Evolutionary conservation across 2,888 invertebrate genomes (phyloP).

Genomic region (Auanema sp.): DNA sequence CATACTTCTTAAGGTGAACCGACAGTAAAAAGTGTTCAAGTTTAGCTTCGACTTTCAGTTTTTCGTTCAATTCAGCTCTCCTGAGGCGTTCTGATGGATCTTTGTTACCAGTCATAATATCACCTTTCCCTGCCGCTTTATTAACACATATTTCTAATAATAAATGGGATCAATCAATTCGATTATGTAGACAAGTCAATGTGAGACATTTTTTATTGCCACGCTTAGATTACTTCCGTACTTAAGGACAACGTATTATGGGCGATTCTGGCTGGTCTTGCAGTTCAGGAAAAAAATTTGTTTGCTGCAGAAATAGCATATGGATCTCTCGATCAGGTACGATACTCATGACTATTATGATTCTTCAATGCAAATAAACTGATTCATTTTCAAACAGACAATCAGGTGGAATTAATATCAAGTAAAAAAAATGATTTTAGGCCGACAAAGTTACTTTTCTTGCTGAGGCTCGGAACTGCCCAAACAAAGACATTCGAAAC

Average conservation of each 20-base stretch:
- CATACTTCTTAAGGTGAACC: slow-evolving; percentile 47
- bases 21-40: slow-evolving; percentile 8
- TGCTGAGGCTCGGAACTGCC: slow-evolving; percentile 47
- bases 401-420: neutral
- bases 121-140: slow-evolving; percentile 73
- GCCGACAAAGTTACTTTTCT: slow-evolving; percentile 67
- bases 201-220: neutral
- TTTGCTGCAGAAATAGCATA: slow-evolving; percentile 92
- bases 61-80: slow-evolving; percentile 81
- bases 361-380: neutral
- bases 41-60: slow-evolving; percentile 69
- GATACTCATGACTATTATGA: neutral
- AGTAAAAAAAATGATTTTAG: too few relatives aligned
- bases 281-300: slow-evolving; percentile 82
- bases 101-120: slow-evolving; percentile 75
- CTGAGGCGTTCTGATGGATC: slow-evolving; percentile 88
- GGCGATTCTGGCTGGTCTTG: slow-evolving; percentile 89
- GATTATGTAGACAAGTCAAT: slow-evolving; percentile 73
- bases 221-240: too few relatives aligned
- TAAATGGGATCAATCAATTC: slow-evolving; percentile 82
- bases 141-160: slow-evolving; percentile 67
- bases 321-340: slow-evolving; percentile 79
- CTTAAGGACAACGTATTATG: slow-evolving; percentile 72
- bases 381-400: too few relatives aligned
- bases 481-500: slow-evolving; percentile 66